These are phyloP conservation scores for Poicephalus gulielmi DNA, from an alignment of 2,113 vertebrate genomes.

Conservation along the genomic window DNA sequence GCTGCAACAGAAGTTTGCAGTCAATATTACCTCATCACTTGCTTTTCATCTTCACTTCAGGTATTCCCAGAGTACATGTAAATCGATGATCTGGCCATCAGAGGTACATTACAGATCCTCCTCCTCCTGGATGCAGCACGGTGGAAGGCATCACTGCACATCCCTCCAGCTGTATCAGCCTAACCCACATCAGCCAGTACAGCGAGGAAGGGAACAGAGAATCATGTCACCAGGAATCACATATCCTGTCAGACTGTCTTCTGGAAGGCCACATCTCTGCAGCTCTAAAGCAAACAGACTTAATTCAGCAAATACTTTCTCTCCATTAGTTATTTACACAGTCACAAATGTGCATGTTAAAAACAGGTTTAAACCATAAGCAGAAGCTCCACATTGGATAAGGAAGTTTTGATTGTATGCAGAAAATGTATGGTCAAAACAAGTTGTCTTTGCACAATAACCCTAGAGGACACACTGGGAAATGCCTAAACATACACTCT, in stretches of 20 bases:
- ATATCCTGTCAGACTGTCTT: not conserved
- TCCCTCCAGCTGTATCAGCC: not conserved
- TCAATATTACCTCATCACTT: not conserved
- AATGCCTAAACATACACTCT: not conserved
- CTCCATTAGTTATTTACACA: not conserved
- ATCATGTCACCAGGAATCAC: not conserved
- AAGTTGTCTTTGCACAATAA: not conserved
- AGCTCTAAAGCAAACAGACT: not conserved
- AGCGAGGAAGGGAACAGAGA: not conserved
- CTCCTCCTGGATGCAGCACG: not conserved
- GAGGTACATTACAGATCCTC: not conserved
- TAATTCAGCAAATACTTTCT: not conserved
- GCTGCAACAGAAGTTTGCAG: not conserved
- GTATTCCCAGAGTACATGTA: not conserved
- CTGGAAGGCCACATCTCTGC: not conserved
- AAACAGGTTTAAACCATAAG: not conserved
- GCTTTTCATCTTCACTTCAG: not conserved
- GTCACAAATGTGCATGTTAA: not conserved
- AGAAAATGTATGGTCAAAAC: not conserved
- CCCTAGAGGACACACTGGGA: fast-evolving
- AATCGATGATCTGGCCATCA: not conserved
- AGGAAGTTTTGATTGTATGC: not conserved
- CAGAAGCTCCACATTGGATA: not conserved
- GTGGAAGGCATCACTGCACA: not conserved
- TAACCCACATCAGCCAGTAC: not conserved